Conservation (phyloP, 1,140 invertebrate species). For the Cherax destructor region DNA sequence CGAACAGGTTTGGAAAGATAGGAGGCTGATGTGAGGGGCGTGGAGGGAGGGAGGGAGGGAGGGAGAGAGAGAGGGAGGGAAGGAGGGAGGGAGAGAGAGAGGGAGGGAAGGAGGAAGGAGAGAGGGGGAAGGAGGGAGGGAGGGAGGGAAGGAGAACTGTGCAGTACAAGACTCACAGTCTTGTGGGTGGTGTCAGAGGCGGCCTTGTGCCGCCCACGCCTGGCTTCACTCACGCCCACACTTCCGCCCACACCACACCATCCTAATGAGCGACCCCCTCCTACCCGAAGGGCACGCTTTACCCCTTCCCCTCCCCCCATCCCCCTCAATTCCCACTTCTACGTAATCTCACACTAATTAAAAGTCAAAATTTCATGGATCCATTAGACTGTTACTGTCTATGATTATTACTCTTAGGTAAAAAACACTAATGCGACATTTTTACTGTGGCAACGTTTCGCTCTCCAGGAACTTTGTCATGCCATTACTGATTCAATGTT, state of each 20-base stretch:
- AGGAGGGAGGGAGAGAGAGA: not conserved
- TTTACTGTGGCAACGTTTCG: too few relatives aligned
- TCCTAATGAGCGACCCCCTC: conserved; percentile 3
- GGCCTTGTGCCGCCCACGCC: conserved; percentile 21
- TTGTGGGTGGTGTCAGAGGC: conserved; percentile 35
- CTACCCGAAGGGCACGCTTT: not conserved
- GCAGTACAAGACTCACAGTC: not conserved
- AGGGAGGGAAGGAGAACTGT: not conserved
- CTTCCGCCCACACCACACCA: conserved; percentile 25
- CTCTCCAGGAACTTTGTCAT: too few relatives aligned
- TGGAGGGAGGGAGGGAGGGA: not conserved
- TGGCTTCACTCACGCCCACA: conserved; percentile 12
- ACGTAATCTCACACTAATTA: too few relatives aligned
- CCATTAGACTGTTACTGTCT: too few relatives aligned
- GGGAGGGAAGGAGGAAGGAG: not conserved
- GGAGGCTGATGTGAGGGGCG: too few relatives aligned
- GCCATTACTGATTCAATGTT: too few relatives aligned
- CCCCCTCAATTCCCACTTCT: not conserved
- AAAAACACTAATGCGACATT: too few relatives aligned
- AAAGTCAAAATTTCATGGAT: too few relatives aligned
- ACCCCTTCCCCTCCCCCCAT: not conserved
- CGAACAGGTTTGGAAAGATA: too few relatives aligned
- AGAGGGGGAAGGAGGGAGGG: not conserved
- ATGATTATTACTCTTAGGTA: too few relatives aligned
- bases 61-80: not conserved